phyloP scores from a whole-genome alignment of 92 coral and sea anemone species.

The Pocillopora grandis region DNA sequence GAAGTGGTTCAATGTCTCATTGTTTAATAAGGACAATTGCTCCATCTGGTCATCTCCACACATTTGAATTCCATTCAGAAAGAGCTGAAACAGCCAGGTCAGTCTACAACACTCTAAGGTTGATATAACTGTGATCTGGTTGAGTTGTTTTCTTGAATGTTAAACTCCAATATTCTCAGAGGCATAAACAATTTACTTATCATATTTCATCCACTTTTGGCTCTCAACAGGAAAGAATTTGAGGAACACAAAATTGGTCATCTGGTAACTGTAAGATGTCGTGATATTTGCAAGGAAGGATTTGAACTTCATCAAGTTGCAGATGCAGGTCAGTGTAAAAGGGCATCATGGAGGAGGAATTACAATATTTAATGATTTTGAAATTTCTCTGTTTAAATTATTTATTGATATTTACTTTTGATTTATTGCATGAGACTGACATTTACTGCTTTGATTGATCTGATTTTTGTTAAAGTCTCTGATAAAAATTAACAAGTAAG shows the following conservation, averaged over 20 bases:
- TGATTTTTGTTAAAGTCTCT: too few species aligned
- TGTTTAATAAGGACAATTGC: conserved; percentile 87
- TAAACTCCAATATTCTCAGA: too few species aligned
- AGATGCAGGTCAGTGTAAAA: conserved; percentile 82
- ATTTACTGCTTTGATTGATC: too few species aligned
- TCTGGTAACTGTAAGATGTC: conserved; percentile 76
- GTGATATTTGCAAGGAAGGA: conserved; percentile 86
- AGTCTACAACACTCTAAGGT: not conserved
- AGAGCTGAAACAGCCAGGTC: conserved; percentile 89
- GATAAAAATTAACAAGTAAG: too few species aligned
- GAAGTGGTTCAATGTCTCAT: conserved; percentile 99
- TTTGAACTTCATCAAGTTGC: conserved; percentile 86
- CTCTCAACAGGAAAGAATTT: conserved; percentile 73
- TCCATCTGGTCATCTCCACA: conserved; percentile 90
- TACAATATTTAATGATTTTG: too few species aligned
- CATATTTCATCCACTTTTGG: not conserved
- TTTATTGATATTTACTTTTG: too few species aligned
- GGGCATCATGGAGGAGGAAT: too few species aligned
- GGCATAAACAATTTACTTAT: too few species aligned
- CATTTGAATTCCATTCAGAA: conserved; percentile 95
- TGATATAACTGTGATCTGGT: too few species aligned
- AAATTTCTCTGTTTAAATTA: too few species aligned
- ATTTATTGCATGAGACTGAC: too few species aligned
- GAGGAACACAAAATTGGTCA: conserved; percentile 76
- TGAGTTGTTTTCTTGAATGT: too few species aligned